Evolutionary conservation across 2,888 invertebrate species (phyloP).

Genomic region (Trachelus stipa): DNA sequence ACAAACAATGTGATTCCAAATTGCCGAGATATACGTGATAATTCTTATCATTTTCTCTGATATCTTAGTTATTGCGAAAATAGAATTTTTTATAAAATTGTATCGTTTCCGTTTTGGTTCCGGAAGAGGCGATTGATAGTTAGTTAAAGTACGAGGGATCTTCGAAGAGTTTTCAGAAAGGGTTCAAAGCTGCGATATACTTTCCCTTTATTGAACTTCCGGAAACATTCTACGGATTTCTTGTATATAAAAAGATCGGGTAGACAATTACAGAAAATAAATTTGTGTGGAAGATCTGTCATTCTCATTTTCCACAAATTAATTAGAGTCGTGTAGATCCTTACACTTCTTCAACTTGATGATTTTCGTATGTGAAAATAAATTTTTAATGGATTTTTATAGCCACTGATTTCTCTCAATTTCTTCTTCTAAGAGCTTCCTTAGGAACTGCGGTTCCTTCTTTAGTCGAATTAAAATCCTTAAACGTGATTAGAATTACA

Average conservation of each 20-base stretch:
- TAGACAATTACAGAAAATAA: background rate
- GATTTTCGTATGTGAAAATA: background rate
- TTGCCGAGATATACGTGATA: background rate
- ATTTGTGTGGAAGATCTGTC: background rate
- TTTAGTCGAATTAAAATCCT: background rate
- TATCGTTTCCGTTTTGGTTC: background rate
- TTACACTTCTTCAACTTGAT: background rate
- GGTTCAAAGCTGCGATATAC: background rate
- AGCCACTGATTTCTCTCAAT: background rate
- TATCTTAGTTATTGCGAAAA: background rate
- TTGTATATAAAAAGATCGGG: background rate
- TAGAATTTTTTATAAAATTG: background rate
- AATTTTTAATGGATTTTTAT: background rate
- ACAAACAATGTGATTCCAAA: background rate
- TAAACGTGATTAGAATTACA: background rate
- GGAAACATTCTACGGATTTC: background rate
- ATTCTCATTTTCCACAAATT: background rate
- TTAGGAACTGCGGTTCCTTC: background rate
- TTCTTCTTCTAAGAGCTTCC: background rate
- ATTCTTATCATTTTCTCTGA: background rate
- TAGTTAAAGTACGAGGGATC: background rate
- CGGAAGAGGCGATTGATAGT: background rate
- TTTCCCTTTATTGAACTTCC: background rate
- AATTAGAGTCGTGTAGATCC: background rate
- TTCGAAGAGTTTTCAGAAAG: background rate